These are phyloP conservation scores for Drosophila sproati DNA, from an alignment of 1,140 invertebrate genomes.

Conservation along the genomic window DNA sequence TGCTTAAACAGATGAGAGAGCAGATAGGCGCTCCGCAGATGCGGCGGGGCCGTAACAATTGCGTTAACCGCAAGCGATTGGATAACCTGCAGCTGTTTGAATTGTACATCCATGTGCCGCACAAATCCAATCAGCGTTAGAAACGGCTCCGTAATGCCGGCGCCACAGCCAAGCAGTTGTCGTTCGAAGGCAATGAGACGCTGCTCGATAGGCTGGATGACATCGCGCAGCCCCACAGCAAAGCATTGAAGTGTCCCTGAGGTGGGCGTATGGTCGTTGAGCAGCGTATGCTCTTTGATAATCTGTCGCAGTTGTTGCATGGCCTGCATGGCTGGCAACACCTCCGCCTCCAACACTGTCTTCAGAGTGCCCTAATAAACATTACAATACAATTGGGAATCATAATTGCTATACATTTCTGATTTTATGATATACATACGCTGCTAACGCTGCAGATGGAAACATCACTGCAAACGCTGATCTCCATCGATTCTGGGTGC, in stretches of 20 bases:
- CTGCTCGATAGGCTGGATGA: constrained; percentile 58
- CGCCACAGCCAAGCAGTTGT: constrained; percentile 18
- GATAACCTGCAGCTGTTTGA: constrained; percentile 39
- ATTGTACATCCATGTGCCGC: constrained; percentile 37
- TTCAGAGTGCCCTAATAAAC: constrained; percentile 30
- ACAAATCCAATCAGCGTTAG: constrained; percentile 53
- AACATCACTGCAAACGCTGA: constrained; percentile 55
- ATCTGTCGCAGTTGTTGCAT: constrained; percentile 53
- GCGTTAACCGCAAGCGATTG: constrained; percentile 20
- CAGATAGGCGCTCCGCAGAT: constrained; percentile 61
- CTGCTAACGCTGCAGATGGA: constrained; percentile 56
- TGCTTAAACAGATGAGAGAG: constrained; percentile 53
- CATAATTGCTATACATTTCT: background rate
- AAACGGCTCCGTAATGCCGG: background rate
- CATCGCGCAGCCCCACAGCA: constrained; percentile 55
- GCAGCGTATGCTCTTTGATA: constrained; percentile 28
- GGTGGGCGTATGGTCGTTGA: background rate
- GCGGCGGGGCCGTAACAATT: constrained; percentile 46
- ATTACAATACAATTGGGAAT: background rate
- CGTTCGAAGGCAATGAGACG: constrained; percentile 55
- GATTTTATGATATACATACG: constrained; percentile 36
- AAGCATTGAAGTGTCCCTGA: constrained; percentile 63
- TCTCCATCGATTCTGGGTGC: constrained; percentile 3
- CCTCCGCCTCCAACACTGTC: constrained; percentile 15
- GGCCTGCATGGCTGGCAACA: constrained; percentile 54